A percentile compares a stretch with the other conserved stretches of the same genome.
Conservation (phyloP, 2,888 invertebrate species). For the Parochlus steinenii region DNA sequence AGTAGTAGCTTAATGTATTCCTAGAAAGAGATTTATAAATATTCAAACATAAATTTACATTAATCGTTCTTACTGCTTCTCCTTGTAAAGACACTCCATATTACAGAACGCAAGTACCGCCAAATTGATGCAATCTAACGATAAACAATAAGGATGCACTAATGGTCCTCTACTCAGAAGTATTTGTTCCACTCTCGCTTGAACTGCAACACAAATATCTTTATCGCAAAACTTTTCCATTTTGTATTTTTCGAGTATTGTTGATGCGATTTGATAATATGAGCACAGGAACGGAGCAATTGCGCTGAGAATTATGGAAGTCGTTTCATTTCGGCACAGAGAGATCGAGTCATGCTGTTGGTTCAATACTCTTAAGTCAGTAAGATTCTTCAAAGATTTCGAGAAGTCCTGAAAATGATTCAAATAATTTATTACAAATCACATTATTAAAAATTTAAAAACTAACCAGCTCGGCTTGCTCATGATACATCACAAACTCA, state of each 20-base stretch:
- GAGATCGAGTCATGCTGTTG: conserved; percentile 19
- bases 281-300: conserved; percentile 45
- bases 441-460: conserved; percentile 12
- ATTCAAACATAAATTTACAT: background rate
- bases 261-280: conserved; percentile 36
- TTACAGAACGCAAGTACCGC: conserved; percentile 38
- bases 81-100: conserved; percentile 27
- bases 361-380: conserved; percentile 20
- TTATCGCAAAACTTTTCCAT: conserved; percentile 31
- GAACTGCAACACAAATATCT: conserved; percentile 36
- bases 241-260: conserved; percentile 27
- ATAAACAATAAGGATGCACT: conserved; percentile 56
- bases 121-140: conserved; percentile 44
- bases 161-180: conserved; percentile 25
- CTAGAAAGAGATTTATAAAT: conserved; percentile 3
- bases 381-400: conserved; percentile 25
- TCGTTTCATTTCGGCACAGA: conserved; percentile 31
- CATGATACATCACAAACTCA: conserved; percentile 5
- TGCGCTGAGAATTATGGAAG: conserved; percentile 39
- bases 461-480: background rate
- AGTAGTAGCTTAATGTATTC: conserved; percentile 4
- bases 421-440: conserved; percentile 11
- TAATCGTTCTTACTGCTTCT: conserved; percentile 12
- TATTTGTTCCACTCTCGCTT: conserved; percentile 39
- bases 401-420: conserved; percentile 30